These are phyloP conservation scores for Agrenia bidenticulata DNA, from an alignment of 2,888 invertebrate genomes.

Conservation along the genomic window DNA sequence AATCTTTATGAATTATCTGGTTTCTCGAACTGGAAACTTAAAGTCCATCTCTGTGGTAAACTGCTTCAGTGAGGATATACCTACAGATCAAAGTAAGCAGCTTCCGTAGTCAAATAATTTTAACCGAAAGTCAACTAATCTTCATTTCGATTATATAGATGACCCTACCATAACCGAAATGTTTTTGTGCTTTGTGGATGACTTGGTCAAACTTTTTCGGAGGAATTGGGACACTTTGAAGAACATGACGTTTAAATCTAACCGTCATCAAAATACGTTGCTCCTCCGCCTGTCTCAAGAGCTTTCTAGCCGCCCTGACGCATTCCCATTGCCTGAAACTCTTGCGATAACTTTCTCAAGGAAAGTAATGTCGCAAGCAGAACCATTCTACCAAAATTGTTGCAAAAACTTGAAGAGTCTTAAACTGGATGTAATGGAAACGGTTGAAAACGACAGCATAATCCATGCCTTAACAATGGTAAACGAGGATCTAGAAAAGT, in stretches of 20 bases:
- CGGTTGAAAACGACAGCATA: too few species aligned
- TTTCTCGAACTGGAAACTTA: background rate
- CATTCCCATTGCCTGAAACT: too few species aligned
- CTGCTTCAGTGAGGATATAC: constrained; percentile 2
- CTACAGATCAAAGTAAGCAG: too few species aligned
- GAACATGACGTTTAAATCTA: background rate
- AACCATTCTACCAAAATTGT: too few species aligned
- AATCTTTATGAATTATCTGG: background rate
- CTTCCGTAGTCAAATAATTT: too few species aligned
- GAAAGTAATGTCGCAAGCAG: too few species aligned
- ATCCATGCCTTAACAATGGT: background rate
- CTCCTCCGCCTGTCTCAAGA: too few species aligned
- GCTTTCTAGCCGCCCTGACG: too few species aligned
- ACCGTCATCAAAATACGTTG: background rate
- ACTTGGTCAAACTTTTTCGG: background rate
- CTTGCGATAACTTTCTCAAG: too few species aligned
- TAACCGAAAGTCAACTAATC: too few species aligned
- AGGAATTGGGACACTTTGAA: background rate
- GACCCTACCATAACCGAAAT: background rate
- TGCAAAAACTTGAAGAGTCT: too few species aligned
- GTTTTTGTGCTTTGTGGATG: background rate
- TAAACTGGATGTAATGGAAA: too few species aligned
- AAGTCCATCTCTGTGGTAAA: background rate
- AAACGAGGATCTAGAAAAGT: background rate
- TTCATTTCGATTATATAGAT: background rate